Evolutionary conservation across 2,888 invertebrate genomes (phyloP), one percentile per base, ranked within the genome.

Genomic region (Ernsta delagoae): DNA sequence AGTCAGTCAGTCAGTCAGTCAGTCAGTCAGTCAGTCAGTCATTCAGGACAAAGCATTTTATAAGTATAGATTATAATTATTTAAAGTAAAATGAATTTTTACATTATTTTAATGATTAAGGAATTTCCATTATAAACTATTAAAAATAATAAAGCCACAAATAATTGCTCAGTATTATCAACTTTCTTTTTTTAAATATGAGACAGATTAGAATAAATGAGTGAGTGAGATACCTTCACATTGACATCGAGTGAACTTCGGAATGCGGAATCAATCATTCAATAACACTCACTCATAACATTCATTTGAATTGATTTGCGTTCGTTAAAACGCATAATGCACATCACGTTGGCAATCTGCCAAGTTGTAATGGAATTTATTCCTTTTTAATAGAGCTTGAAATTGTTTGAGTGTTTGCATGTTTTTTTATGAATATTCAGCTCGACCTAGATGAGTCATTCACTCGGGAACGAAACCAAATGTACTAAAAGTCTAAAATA

Each of bases 191-290:
- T 31, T 31, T 2, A 31, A 3, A 31, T 31, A 4, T 31, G 31
- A 7, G 39, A 8, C 39, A 6, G 7, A 62, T 63, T 9, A 36
- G 54, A 12, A 54, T 41, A 31, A 34, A 63, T 63, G 54, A 53
- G 41, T 16, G 24, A 41, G 41, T 16, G 24, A 41, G 59, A 66
- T 66, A 60, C 66, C 59, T 66, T 65, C 59, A 65, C 66, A 66
- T 66, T 39, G 66, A 59, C 48, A 48, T 12, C 6, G 9, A 5
- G 50, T 41, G 53, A 59, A 50, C 50, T 36, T 5, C 16, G 67
- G 67, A 67, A 67, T 61, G 67, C 67, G 67, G 67, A 67, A 67
- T 67, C 67, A 61, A 61, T 67, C 61, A 60, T 60, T 54, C 56
- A 67, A 67, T 56, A 67, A 54, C 54, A 60, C 34, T 66, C 65